Evolutionary conservation across 2,888 invertebrate species (phyloP), one percentile per base, ranked within the genome.

Genomic region (Osedax frankpressi): DNA sequence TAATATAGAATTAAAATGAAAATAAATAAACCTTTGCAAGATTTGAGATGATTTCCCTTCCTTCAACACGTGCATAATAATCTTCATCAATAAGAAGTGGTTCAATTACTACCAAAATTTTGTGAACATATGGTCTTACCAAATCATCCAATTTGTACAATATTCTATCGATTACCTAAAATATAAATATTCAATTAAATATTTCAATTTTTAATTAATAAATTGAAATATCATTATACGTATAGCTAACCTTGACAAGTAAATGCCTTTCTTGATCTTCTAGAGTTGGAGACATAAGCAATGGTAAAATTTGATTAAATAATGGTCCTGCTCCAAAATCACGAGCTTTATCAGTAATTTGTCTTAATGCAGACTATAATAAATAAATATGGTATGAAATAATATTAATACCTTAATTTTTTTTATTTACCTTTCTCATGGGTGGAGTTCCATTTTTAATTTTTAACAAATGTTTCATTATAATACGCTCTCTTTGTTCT

Each of bases 371-470:
- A 0, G 96, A 82, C 82, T 83, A 74, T 11, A 44, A 11, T 6
- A 11, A 44, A 44, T 44, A 44, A 11, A 44, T 11, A 11, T 44
- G 19, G 6, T 11, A 44, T 44, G 6, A 11, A 44, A 44, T 44
- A 44, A 11, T 11, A 11, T 19, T 44, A 44, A 29, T 29, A 70
- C 28, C n/a, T 68, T 3, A 3, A 2, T 28, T 14, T 27, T 11
- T 68, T 6, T 19, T 19, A 73, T 75, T 44, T 74, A 83, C 84
- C 86, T 99, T 99, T 77, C 98, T 89, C 96, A 98, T 97, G 0
- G 97, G 98, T 19, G 98, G 98, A 0, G 98, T 97, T 27, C 98
- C 98, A 81, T 99, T 99, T 87, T 98, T 99, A 75, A 98, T 99
- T 85, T 98, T 99, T 74, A 98, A 86, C 79, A 99, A 85, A 11